Conservation (phyloP, 2,797 vertebrate species). For the Myioborus melanocephalus region DNA sequence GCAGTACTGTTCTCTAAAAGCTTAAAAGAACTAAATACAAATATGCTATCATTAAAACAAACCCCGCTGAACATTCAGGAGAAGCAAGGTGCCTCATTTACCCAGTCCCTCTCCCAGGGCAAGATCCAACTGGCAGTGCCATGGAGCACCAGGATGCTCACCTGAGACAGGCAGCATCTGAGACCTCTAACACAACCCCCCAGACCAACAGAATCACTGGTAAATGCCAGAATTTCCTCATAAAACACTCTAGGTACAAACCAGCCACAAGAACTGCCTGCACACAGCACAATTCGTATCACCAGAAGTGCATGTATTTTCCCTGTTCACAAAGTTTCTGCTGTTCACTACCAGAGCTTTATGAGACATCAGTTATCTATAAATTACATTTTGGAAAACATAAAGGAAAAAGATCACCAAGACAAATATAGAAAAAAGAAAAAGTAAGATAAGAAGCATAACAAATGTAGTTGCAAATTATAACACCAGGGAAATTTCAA, state of each 20-base stretch:
- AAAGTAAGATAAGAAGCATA: not conserved
- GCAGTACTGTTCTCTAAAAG: not conserved
- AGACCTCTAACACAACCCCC: not conserved
- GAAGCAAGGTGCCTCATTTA: not conserved
- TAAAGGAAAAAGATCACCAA: not conserved
- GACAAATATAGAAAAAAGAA: not conserved
- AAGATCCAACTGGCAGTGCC: not conserved
- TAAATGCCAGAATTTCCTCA: not conserved
- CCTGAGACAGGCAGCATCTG: not conserved
- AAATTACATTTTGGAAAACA: not conserved
- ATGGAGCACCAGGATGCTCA: fast-evolving
- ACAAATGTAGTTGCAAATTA: not conserved
- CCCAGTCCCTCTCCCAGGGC: not conserved
- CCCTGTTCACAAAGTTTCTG: not conserved
- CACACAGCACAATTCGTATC: fast-evolving
- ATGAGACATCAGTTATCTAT: not conserved
- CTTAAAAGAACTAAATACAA: not conserved
- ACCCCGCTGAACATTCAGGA: not conserved
- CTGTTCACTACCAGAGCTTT: not conserved
- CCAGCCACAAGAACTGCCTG: not conserved
- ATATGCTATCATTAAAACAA: not conserved
- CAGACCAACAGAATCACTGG: not conserved
- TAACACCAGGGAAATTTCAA: not conserved
- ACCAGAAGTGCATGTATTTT: not conserved
- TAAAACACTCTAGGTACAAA: not conserved